A percentile compares a stretch with the other conserved stretches of the same genome.
These are phyloP conservation scores for Drosophila parvula DNA, from an alignment of 1,140 invertebrate genomes.

Conservation along the genomic window DNA sequence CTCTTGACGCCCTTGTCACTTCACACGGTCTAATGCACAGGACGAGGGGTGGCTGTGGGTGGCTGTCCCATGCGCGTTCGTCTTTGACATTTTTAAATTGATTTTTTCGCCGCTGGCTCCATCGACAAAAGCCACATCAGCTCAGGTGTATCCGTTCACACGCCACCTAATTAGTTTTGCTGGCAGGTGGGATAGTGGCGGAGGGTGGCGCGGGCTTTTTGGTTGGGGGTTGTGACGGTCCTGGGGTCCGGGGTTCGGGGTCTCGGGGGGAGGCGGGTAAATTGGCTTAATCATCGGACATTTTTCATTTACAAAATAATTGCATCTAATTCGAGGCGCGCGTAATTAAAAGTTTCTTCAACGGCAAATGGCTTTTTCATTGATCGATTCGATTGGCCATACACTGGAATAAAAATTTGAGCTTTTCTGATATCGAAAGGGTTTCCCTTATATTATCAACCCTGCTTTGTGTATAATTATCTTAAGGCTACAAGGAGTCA, in stretches of 20 bases:
- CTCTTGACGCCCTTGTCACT: conserved; percentile 66
- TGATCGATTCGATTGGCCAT: conserved; percentile 52
- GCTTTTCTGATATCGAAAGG: no score
- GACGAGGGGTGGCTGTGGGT: conserved; percentile 13
- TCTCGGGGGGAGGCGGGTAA: conserved; percentile 19
- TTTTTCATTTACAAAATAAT: conserved; percentile 67
- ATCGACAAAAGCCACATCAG: conserved; percentile 68
- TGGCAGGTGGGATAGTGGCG: conserved; percentile 13
- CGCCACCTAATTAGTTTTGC: conserved; percentile 66
- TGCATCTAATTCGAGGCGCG: conserved; percentile 64
- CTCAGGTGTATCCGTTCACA: conserved; percentile 74
- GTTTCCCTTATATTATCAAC: background rate
- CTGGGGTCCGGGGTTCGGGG: background rate
- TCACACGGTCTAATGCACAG: conserved; percentile 65
- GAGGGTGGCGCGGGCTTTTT: background rate
- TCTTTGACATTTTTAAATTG: conserved; percentile 77
- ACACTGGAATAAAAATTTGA: background rate
- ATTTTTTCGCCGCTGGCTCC: conserved; percentile 56
- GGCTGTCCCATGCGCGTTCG: conserved; percentile 39
- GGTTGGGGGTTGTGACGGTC: background rate
- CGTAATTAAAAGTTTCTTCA: conserved; percentile 68
- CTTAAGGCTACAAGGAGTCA: no score
- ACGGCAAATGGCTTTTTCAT: conserved; percentile 49
- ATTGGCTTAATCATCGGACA: conserved; percentile 66
- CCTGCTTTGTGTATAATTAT: no score